Evolutionary conservation across 2,888 invertebrate genomes (phyloP), one percentile per base, ranked within the genome.

Genomic region (Troides aeacus): DNA sequence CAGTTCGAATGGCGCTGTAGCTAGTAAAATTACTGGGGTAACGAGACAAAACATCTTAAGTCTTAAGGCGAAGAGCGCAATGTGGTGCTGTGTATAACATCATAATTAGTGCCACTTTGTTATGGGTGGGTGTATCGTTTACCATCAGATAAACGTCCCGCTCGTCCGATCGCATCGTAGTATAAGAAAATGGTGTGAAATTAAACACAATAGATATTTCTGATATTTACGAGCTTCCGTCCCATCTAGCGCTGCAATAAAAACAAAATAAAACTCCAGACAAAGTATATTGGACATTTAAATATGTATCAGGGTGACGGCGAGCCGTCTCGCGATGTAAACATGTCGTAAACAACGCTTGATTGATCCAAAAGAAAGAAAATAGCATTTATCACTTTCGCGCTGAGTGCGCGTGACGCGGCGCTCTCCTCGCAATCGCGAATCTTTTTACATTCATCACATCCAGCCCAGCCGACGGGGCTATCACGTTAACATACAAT

Each of bases 361-460:
- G 66, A 63, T 66, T 60, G 64, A 68, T 70, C 70, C 72, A 58
- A 64, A 66, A 56, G 61, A 69, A 61, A 63, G 59, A 65, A 59
- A 65, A 39, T 12, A 64, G 36, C 64, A 70, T 65, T 57, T 66
- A 66, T 66, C 63, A 60, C 60, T 69, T 65, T 75, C 74, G 74
- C 76, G 75, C 72, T 72, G 71, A 64, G 72, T 68, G 71, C 71
- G 74, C 76, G 75, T 78, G 75, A 73, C 71, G 70, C 21, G 57
- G 36, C 53, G 62, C 70, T 75, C 69, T 64, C 72, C 71, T 67
- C 62, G 68, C 66, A 67, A 68, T 72, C 65, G 62, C 59, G 59
- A 67, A 69, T 61, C 64, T 66, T 67, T 36, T 64, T 21, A 56
- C 64, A 53, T 66, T 69, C 66, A 59, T 63, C 42, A 65, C 24